Evolutionary conservation across 64 coral and sea anemone genomes (phyloP), one percentile per base, ranked within the genome.

Genomic region (Actinia equina): DNA sequence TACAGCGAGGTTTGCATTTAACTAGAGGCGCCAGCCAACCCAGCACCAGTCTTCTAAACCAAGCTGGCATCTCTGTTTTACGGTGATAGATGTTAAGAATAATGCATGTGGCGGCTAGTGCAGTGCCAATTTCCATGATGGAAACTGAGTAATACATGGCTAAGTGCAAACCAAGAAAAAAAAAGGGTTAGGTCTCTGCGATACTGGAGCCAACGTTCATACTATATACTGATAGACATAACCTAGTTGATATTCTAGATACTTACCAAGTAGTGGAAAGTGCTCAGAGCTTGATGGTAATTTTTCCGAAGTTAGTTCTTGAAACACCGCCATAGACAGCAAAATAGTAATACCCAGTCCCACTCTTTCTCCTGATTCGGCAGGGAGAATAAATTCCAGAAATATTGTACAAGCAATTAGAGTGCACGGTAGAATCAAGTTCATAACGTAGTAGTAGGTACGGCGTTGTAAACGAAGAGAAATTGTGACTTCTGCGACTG

Each of bases 401-500:
- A 96, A 96, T 71, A 96, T 96, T 49, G 94, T 96, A 65, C 94
- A 96, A 60, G 94, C 94, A 52, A 96, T 96, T 18, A 96, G 71
- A 13, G 94, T 96, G 18, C 94, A 96, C 25, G 94, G 94, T 54
- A 96, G 76, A 77, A 96, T 96, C 76, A 96, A 82, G 59, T 93
- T 96, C 94, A 96, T 96, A 59, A 96, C 94, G 82, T 96, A 96
- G 86, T 96, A 96, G 42, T 96, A 96, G 18, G 94, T 96, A 19
- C 94, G 69, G 22, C 94, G 86, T 17, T 87, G 91, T 69, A 96
- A 88, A 53, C 41, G 92, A 85, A 96, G 90, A 16, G 88, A 85
- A 20, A 96, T 83, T 46, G 86, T 93, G 44, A 96, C 87, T 17
- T 96, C 91, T 3, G 94, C 85, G 0, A 93, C 60, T 14, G 67